Evolutionary conservation across 2,797 vertebrate species (phyloP), one percentile per base, ranked within the genome.

Genomic region (Macroramphosus scolopax): DNA sequence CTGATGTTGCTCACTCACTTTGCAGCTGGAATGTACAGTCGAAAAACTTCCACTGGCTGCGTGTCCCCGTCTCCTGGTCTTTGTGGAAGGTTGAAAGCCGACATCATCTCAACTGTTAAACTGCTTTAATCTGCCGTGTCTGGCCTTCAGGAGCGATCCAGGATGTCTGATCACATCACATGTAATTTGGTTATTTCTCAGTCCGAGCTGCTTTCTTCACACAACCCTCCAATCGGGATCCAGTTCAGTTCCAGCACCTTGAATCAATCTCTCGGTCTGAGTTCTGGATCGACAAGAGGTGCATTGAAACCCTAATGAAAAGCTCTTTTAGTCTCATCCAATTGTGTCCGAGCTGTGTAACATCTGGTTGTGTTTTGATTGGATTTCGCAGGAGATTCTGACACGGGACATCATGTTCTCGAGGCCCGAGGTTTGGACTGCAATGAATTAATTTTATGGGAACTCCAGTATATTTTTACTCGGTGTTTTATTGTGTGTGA

Each of bases 281-380:
- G n/a, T 3, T 22, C 20, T 22, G 20, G 20, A 22, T 22, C 3
- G 3, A 4, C 1, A 5, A 37, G 18, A 16, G 60, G 30, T 55
- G 24, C 39, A 39, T 44, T 68, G 10, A 53, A n/a, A 29, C 29
- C 38, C 5, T 26, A 39, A 44, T 47, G 48, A 51, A 61, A 39
- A 2, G 13, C 35, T 41, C 33, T 57, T 51, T 62, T 52, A 20
- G 63, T 51, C 25, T 41, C 35, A 18, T 48, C 34, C 36, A 54
- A 20, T 70, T 59, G 45, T 18, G 17, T 67, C 49, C 16, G 36
- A 64, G 56, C 17, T 34, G 37, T 36, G 49, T 26, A 70, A 77
- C 75, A 75, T 83, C 79, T 83, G 79, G 68, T 57, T 45, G 51
- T 83, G 81, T 84, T 89, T 81, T 75, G 67, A 79, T 72, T 84